phyloP scores from a whole-genome alignment of 92 coral and sea anemone species.

The Epizoanthus illoricatus region DNA sequence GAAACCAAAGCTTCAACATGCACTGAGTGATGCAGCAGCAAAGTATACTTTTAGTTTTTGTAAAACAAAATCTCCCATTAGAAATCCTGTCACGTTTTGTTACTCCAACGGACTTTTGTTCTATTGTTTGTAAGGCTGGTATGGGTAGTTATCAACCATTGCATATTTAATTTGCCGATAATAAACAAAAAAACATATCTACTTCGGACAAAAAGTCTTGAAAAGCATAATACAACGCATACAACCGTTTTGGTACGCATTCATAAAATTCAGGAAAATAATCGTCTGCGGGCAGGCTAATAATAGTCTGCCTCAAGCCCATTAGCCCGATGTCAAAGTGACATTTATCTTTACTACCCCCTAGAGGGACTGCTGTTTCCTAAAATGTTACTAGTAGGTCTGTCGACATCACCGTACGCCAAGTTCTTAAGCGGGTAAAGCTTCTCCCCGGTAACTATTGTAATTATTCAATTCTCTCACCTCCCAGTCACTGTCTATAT shows the following conservation, averaged over 20 bases:
- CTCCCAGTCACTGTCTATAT: neutral
- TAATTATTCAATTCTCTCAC: neutral
- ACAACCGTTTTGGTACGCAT: neutral
- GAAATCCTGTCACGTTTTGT: too few relatives aligned
- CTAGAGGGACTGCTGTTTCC: neutral
- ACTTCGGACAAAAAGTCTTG: neutral
- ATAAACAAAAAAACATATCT: neutral
- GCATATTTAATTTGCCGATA: constrained; percentile 8
- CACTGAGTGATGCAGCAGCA: too few relatives aligned
- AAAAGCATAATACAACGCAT: neutral
- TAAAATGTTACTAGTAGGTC: constrained; percentile 6
- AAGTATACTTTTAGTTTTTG: too few relatives aligned
- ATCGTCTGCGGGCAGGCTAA: too few relatives aligned
- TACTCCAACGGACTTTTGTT: too few relatives aligned
- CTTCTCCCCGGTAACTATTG: neutral
- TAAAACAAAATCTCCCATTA: too few relatives aligned
- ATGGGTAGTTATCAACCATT: neutral
- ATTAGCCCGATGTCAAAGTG: neutral
- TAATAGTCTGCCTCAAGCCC: too few relatives aligned
- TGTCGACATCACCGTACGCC: neutral
- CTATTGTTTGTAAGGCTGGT: too few relatives aligned
- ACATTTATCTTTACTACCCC: neutral
- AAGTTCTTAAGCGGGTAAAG: constrained; percentile 16
- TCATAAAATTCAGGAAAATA: neutral
- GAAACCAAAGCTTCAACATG: too few relatives aligned